Base-by-base conservation (phyloP, 2,797 vertebrate genomes). In the Choloepus didactylus region DNA sequence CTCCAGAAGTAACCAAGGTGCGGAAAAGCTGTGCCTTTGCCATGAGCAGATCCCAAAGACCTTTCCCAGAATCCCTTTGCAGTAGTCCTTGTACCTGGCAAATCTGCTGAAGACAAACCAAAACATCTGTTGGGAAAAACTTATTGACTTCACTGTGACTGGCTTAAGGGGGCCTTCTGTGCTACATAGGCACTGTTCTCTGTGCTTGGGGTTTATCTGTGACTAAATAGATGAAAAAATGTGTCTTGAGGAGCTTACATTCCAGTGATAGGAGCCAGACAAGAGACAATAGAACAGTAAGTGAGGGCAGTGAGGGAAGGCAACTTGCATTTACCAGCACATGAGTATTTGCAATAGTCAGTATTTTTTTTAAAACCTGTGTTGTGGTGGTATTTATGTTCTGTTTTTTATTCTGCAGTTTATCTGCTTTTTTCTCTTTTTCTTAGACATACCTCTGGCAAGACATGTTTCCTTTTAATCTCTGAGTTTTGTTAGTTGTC, bases 171-270 rank as follows among this genome's bases (percentile, higher is more conserved):
- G 72, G 31, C 12, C 2, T 31, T 14, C 16, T 59, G 9, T 15
- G 6, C 4, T 60, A 44, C 4, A 3, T 44, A 21, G 56, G 56
- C 19, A 56, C n/a, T 49, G 23, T 29, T 38, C 18, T 56, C 51
- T 41, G 25, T 44, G 6, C 51, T 64, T 49, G 27, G 51, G 54
- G 44, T 62, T 86, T 82, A 62, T 76, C 44, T 81, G 60, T 89
- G 66, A 93, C 69, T 70, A 84, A 93, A 72, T 16, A 88, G 46
- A 81, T 18, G 54, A 69, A 90, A 62, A 46, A 27, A 27, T 60
- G 41, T 93, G 76, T 79, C 80, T 79, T 21, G 8, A 54, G 56
- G 87, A 85, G 31, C 19, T 64, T 76, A 35, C 19, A 38, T 64
- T 56, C 38, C 25, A 77, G 23, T 46, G 70, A 44, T 51, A 31